phyloP scores from a whole-genome alignment of 1,140 invertebrate species.

The Heliconius congener region DNA sequence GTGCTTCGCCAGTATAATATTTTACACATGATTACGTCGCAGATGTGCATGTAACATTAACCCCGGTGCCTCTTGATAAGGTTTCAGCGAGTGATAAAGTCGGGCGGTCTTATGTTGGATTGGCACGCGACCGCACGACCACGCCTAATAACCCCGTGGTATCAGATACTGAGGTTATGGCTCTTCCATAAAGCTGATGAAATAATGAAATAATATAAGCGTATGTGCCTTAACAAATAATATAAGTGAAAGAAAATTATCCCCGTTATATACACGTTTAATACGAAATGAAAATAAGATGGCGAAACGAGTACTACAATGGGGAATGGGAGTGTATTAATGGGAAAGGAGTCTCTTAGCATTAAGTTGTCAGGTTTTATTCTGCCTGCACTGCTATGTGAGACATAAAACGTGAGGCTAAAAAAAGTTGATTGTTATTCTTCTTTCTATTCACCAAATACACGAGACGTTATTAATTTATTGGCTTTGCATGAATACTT shows the following conservation, averaged over 20 bases:
- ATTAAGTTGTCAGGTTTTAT: too few relatives aligned
- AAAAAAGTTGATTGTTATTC: too few relatives aligned
- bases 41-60: conserved; percentile 55
- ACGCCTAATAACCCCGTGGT: conserved; percentile 46
- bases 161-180: conserved; percentile 50
- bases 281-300: too few relatives aligned
- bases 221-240: neutral
- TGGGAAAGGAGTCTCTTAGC: too few relatives aligned
- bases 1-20: conserved; percentile 21
- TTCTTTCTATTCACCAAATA: too few relatives aligned
- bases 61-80: conserved; percentile 58
- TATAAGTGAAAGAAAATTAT: neutral
- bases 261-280: too few relatives aligned
- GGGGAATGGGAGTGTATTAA: too few relatives aligned
- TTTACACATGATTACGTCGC: conserved; percentile 36
- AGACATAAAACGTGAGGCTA: too few relatives aligned
- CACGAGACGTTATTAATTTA: too few relatives aligned
- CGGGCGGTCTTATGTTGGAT: conserved; percentile 56
- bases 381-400: too few relatives aligned
- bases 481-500: too few relatives aligned
- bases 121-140: conserved; percentile 65
- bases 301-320: too few relatives aligned
- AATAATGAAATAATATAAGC: neutral
- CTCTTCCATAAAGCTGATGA: conserved; percentile 24
- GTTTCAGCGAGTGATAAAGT: conserved; percentile 56